Base-by-base conservation (phyloP, 2,113 vertebrate genomes). In the Pseudorhombus dupliciocellatus region DNA sequence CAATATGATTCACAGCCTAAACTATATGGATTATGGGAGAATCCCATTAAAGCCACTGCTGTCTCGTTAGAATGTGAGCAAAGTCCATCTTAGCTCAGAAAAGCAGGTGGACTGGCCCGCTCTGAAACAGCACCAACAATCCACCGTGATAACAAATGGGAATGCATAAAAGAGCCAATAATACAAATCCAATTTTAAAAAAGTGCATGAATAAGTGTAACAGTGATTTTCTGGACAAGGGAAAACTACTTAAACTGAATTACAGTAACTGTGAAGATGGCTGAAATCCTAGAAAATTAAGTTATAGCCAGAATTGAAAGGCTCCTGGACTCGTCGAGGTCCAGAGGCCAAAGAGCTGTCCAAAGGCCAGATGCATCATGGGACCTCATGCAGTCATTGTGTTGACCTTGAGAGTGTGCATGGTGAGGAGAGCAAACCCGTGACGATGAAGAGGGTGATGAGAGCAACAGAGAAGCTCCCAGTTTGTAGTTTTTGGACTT, bases 1-100 rank as follows among this genome's bases (percentile, higher is more conserved):
- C 70, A 58, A n/a, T 58, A 75, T 83, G 77, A 87, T 65, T 83
- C 77, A 80, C 71, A 58, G 70, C 61, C 77, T 83, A 80, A 84
- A 70, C 65, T 52, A 34, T 80, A 68, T 75, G 77, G 82, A 84
- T 84, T 77, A 75, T 52, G 55, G 70, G 5, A 58, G 58, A 59
- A 76, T 70, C 18, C 60, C 25, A 70, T 67, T 79, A 64, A 79
- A 66, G 66, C 56, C n/a, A 26, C 51, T 70, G 69, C 73, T 77
- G 66, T 75, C 50, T 65, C 21, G 70, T 60, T 70, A 65, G 48
- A 78, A 75, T 59, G 55, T 63, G 24, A 25, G 22, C 46, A 44
- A 66, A 60, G 34, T 30, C 42, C 26, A 57, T 70, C 61, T 59
- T 25, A 46, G 54, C 26, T 46, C 31, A 21, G 52, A 46, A 10